These are phyloP conservation scores for Pristionchus mayeri DNA, from an alignment of 2,888 invertebrate species.

Conservation along the genomic window DNA sequence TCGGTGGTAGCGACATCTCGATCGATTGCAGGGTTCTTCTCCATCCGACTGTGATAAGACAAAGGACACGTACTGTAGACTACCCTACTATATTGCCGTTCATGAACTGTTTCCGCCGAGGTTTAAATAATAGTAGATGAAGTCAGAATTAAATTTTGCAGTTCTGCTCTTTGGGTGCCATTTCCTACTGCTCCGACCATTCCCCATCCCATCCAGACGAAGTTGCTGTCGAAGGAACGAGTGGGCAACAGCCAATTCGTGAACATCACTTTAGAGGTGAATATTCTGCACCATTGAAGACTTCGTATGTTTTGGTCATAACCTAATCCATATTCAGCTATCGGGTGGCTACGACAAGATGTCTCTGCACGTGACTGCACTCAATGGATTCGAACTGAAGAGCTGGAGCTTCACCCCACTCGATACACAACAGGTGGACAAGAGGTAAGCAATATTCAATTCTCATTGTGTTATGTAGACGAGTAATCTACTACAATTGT, in stretches of 20 bases:
- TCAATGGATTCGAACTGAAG: conserved; percentile 67
- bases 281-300: neutral
- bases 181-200: conserved; percentile 66
- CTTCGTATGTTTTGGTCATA: too few species aligned
- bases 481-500: too few species aligned
- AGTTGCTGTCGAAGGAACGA: conserved; percentile 60
- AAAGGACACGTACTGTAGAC: conserved; percentile 72
- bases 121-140: too few species aligned
- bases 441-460: neutral
- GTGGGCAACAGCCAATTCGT: conserved; percentile 58
- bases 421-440: conserved; percentile 53
- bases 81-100: conserved; percentile 75
- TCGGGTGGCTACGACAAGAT: conserved; percentile 73
- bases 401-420: conserved; percentile 59
- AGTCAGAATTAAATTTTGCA: conserved; percentile 53
- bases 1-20: too few species aligned
- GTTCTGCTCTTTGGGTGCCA: conserved; percentile 71
- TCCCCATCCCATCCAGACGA: conserved; percentile 66
- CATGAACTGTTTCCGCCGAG: conserved; percentile 74
- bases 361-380: conserved; percentile 74
- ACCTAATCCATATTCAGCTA: too few species aligned
- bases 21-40: conserved; percentile 59
- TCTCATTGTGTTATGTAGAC: too few species aligned
- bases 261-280: conserved; percentile 69
- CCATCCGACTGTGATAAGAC: conserved; percentile 71